These are phyloP conservation scores for Drosophila fulvimacula DNA, from an alignment of 2,888 invertebrate genomes.

Conservation along the genomic window DNA sequence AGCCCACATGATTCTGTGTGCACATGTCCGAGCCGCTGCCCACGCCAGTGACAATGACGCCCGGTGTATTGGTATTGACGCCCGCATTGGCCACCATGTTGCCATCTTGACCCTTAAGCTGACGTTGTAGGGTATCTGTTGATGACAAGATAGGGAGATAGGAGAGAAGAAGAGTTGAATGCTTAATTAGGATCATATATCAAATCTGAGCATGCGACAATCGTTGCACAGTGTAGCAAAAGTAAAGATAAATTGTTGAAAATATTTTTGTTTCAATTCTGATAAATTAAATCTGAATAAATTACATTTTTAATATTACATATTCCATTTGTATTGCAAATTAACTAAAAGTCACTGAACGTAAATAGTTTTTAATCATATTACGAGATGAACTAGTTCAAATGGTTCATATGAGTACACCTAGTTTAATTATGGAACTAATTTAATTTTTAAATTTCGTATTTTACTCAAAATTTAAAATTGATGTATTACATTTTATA, in stretches of 20 bases:
- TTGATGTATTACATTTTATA: background rate
- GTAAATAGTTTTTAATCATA: background rate
- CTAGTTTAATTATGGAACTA: background rate
- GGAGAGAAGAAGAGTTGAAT: background rate
- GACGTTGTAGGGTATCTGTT: constrained; percentile 86
- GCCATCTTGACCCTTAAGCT: constrained; percentile 90
- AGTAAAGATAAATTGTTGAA: background rate
- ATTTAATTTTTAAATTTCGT: background rate
- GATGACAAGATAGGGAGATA: background rate
- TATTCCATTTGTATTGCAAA: background rate
- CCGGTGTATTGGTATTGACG: constrained; percentile 75
- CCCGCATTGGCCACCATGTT: constrained; percentile 64
- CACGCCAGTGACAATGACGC: constrained; percentile 70
- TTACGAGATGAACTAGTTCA: background rate
- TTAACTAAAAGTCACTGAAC: background rate
- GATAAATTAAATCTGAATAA: background rate
- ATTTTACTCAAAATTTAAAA: background rate
- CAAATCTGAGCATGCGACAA: constrained; percentile 5
- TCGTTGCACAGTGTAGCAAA: constrained; percentile 2
- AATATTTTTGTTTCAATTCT: background rate
- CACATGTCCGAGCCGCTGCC: constrained; percentile 86
- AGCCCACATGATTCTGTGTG: constrained; percentile 89
- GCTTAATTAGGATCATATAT: constrained; percentile 4
- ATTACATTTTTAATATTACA: background rate
- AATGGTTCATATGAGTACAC: background rate